Evolutionary conservation across 2,797 vertebrate species (phyloP).

Genomic region (Lacerta bilineata): DNA sequence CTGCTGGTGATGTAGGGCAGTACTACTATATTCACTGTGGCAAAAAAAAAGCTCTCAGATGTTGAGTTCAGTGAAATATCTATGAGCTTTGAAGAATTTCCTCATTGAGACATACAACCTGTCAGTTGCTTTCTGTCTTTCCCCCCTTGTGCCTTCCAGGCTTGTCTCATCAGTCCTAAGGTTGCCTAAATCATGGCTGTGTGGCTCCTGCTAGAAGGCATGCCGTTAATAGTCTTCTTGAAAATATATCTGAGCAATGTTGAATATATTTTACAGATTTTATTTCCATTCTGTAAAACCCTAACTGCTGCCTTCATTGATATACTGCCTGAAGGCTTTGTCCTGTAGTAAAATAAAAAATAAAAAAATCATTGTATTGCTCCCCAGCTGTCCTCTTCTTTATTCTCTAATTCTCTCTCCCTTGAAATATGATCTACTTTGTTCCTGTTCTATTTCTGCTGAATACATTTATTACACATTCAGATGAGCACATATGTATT

Average conservation of each 20-base stretch:
- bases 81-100: constrained; percentile 12
- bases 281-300: constrained; percentile 72
- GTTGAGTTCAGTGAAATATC: not conserved
- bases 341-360: constrained; percentile 57
- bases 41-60: not conserved
- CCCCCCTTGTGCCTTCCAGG: constrained; percentile 22
- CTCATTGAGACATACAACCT: constrained; percentile 60
- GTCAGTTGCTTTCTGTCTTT: constrained; percentile 49
- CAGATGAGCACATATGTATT: constrained; percentile 51
- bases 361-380: constrained; percentile 45
- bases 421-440: constrained; percentile 72
- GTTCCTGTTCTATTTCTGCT: constrained; percentile 67
- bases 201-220: constrained; percentile 56
- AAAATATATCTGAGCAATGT: constrained; percentile 70
- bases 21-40: not conserved
- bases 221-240: constrained; percentile 55
- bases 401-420: constrained; percentile 70
- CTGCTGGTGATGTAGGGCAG: no score
- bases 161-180: not conserved
- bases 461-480: constrained; percentile 58
- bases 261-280: constrained; percentile 70
- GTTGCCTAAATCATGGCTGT: constrained; percentile 59
- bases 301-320: constrained; percentile 68
- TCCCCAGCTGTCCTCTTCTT: constrained; percentile 73
- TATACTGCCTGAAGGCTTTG: constrained; percentile 68